These are phyloP conservation scores for Bryconaethiops microstoma DNA, from an alignment of 2,797 vertebrate genomes.

Conservation along the genomic window DNA sequence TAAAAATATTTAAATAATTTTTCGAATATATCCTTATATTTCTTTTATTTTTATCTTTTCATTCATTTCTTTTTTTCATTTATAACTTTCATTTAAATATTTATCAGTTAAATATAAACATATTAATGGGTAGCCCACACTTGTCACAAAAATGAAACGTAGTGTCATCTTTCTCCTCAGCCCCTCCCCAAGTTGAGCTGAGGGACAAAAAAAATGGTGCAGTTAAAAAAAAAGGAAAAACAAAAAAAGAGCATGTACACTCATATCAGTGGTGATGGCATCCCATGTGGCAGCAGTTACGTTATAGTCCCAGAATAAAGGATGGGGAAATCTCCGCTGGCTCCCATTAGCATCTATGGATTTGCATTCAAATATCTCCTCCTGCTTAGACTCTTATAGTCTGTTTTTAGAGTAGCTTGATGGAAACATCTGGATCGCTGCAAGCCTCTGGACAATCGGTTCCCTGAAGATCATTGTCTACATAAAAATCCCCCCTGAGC, in stretches of 20 bases:
- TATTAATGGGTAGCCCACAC: slow-evolving; percentile 94
- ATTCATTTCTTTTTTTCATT: no score
- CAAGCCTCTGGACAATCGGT: slow-evolving; percentile 93
- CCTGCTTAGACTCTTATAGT: slow-evolving; percentile 88
- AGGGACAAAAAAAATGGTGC: slow-evolving; percentile 47
- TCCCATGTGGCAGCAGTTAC: slow-evolving; percentile 67
- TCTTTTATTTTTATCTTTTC: no score
- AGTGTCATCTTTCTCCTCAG: slow-evolving; percentile 93
- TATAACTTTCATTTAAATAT: no score
- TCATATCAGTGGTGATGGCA: not conserved
- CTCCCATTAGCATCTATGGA: slow-evolving; percentile 88
- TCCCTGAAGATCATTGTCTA: slow-evolving; percentile 98
- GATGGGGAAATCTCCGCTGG: slow-evolving; percentile 90
- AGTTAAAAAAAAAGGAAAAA: no score
- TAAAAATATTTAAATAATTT: no score
- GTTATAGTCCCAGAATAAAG: slow-evolving; percentile 96
- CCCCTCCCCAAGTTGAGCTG: slow-evolving; percentile 94
- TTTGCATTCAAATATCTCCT: slow-evolving; percentile 93
- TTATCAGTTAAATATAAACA: no score
- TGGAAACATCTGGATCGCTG: slow-evolving; percentile 95
- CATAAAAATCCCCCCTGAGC: not conserved
- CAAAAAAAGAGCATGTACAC: no score
- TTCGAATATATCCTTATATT: no score
- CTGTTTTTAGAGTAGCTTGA: slow-evolving; percentile 96
- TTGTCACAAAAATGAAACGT: slow-evolving; percentile 99